Base-by-base conservation (phyloP, 2,888 invertebrate genomes). In the Itoplectis maculator region DNA sequence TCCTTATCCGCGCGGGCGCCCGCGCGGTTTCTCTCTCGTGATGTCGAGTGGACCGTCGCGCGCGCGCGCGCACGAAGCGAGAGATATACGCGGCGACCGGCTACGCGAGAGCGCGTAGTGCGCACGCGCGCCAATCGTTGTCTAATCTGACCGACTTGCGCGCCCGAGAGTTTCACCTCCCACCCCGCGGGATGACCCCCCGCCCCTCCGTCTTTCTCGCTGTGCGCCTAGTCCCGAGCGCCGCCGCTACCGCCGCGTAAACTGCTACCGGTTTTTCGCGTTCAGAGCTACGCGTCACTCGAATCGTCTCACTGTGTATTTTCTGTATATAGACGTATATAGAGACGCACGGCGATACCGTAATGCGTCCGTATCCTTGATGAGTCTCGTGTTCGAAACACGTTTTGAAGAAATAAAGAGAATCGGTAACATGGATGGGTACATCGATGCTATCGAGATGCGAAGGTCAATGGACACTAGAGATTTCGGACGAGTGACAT, bases 131-230 rank as follows among this genome's bases (percentile, higher is more conserved):
- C 79, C 63, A 66, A 45, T 79, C 78, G 81, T 82, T 84, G 84
- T 86, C 84, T 84, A 87, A 87, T 86, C 84, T 85, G 87, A 87
- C 87, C 87, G 87, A 87, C 85, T 86, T 86, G 86, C 81, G 80
- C 82, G 76, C 84, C 80, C 63, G 61, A 69, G 81, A 86, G 85
- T 86, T 86, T 86, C 85, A 81, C 86, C 85, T 81, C 78, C 70
- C 61, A 68, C 79, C 40, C 40, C 70, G n/a, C n/a, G n/a, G n/a
- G n/a, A n/a, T n/a, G n/a, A n/a, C n/a, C 82, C 69, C 63, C 37
- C 8, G 45, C 2, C 29, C 29, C 29, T 5, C 29, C 29, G 29
- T 45, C 37, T 75, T 18, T 18, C 66, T 42, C 9, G 7, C n/a
- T n/a, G n/a, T n/a, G n/a, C 40, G 59, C n/a, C 11, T 29, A 15